Percentiles rank a stretch among this genome's conserved stretches.
Conservation (phyloP, 1,140 invertebrate species). For the Tetramorium parvispinum region DNA sequence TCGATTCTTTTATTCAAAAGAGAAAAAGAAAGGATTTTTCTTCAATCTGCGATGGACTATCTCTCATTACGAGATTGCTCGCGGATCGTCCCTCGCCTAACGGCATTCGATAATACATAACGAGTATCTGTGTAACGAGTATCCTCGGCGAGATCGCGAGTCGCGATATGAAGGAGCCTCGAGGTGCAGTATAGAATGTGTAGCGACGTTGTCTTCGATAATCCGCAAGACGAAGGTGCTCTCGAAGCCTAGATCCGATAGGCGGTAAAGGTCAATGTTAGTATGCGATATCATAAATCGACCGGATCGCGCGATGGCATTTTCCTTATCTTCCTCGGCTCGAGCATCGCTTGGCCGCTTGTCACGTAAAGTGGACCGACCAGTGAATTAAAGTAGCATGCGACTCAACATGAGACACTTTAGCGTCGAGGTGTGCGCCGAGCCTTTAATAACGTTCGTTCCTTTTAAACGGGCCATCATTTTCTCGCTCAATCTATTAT, state of each 20-base stretch:
- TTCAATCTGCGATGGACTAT: background rate
- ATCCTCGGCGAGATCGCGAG: constrained; percentile 10
- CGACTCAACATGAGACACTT: background rate
- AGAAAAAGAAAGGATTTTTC: background rate
- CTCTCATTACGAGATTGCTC: background rate
- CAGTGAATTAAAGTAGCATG: constrained; percentile 41
- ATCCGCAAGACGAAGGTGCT: background rate
- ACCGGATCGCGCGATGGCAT: constrained; percentile 18
- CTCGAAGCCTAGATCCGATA: background rate
- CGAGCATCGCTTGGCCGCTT: background rate
- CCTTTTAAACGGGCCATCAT: background rate
- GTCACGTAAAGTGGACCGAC: constrained; percentile 52
- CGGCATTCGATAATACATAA: constrained; percentile 21
- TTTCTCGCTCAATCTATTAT: constrained; percentile 15
- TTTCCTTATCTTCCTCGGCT: constrained; percentile 7
- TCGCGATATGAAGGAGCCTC: background rate
- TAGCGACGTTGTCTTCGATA: background rate
- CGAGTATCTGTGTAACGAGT: background rate
- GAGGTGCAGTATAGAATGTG: background rate
- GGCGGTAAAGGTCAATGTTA: constrained; percentile 63
- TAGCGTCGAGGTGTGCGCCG: background rate
- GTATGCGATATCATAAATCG: constrained; percentile 64
- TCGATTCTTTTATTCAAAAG: background rate
- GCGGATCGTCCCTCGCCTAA: background rate
- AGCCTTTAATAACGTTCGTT: background rate